Conservation (phyloP, 2,113 vertebrate species). For the Urocolius indicus region DNA sequence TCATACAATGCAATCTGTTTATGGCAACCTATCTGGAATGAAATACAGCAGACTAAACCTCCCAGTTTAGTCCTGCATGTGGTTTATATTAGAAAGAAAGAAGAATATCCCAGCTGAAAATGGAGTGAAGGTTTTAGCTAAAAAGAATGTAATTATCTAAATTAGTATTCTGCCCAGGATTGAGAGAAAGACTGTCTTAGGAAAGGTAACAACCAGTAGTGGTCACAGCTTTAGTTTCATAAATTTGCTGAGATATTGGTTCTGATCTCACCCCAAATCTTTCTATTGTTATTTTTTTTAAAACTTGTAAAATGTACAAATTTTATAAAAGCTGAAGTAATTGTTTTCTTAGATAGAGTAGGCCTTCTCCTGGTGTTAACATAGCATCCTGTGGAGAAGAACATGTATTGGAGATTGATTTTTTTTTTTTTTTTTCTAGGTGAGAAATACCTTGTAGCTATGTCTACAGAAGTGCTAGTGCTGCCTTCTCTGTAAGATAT, state of each 20-base stretch:
- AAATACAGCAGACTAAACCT: neutral
- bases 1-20: neutral
- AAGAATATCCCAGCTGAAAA: neutral
- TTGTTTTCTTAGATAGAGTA: constrained; percentile 19
- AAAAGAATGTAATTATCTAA: neutral
- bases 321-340: constrained; percentile 19
- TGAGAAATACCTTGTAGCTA: neutral
- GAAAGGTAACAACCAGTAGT: neutral
- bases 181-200: neutral
- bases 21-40: neutral
- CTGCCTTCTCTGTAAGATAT: neutral
- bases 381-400: neutral
- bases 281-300: constrained; percentile 19
- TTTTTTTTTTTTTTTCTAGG: too few species aligned
- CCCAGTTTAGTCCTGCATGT: neutral
- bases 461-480: neutral
- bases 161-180: neutral
- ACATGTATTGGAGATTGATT: neutral
- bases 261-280: neutral
- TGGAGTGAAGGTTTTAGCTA: neutral
- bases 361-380: neutral
- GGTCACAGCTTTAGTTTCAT: neutral
- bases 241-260: neutral
- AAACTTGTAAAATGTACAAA: neutral
- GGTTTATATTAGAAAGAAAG: neutral